These are phyloP conservation scores for Odontesthes bonariensis DNA, from an alignment of 2,113 vertebrate genomes.

Conservation along the genomic window DNA sequence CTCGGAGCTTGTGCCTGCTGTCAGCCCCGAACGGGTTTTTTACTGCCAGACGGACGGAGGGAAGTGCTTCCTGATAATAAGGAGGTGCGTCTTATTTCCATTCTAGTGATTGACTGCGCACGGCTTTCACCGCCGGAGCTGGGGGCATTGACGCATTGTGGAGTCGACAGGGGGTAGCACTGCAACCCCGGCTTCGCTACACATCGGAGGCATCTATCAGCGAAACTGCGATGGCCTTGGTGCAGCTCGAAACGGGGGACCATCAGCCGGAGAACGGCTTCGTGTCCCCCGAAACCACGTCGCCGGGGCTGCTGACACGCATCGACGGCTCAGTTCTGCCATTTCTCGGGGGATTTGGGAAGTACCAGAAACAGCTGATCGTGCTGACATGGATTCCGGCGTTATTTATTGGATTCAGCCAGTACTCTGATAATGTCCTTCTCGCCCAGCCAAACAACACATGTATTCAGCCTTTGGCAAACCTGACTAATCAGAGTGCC, in stretches of 20 bases:
- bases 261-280: conserved; percentile 85
- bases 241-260: conserved; percentile 78
- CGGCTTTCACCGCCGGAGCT: conserved; percentile 65
- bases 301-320: conserved; percentile 85
- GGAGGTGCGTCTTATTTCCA: conserved; percentile 74
- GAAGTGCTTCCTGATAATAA: conserved; percentile 69
- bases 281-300: conserved; percentile 76
- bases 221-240: conserved; percentile 79
- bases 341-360: conserved; percentile 91
- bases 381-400: conserved; percentile 96
- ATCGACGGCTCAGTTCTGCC: conserved; percentile 90
- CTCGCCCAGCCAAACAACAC: conserved; percentile 90
- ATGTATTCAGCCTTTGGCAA: conserved; percentile 77
- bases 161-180: conserved; percentile 75
- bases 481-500: conserved; percentile 66
- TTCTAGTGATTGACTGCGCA: conserved; percentile 75
- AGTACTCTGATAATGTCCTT: conserved; percentile 94
- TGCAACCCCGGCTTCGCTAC: conserved; percentile 75
- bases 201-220: conserved; percentile 72
- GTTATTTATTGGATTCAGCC: conserved; percentile 95
- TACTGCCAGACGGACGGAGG: conserved; percentile 16
- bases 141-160: conserved; percentile 78
- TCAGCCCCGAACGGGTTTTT: conserved; percentile 1
- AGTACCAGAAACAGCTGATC: conserved; percentile 91
- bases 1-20: neutral